phyloP scores from a whole-genome alignment of 37 sponge, comb jelly and placozoan species.

The Haliclona indistincta region DNA sequence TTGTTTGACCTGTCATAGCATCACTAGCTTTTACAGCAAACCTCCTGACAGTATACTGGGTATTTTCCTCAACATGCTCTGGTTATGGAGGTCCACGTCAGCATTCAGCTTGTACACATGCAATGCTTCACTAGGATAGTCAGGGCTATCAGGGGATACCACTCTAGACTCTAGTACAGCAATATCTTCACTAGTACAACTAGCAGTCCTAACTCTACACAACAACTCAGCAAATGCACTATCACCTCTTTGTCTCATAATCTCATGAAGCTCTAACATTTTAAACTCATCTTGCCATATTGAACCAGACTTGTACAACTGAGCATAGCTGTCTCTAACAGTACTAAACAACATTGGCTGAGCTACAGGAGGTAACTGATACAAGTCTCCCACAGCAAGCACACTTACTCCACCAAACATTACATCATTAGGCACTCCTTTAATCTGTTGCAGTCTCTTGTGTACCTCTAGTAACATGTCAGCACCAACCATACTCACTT shows the following conservation, averaged over 20 bases:
- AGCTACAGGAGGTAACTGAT: conserved; percentile 36
- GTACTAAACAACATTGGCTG: conserved; percentile 21
- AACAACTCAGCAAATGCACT: conserved; percentile 20
- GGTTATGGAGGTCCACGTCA: conserved; percentile 28
- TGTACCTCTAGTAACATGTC: conserved; percentile 35
- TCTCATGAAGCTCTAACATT: conserved; percentile 39
- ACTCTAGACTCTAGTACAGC: conserved; percentile 16
- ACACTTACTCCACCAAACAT: conserved; percentile 28
- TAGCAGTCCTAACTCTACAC: conserved; percentile 25
- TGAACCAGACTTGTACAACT: conserved; percentile 42
- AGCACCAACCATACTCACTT: conserved; percentile 49
- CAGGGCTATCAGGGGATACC: not conserved
- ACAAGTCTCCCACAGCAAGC: conserved; percentile 46
- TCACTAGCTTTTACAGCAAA: not conserved
- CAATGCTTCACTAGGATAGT: conserved; percentile 35
- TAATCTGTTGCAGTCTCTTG: conserved; percentile 35
- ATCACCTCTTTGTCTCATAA: conserved; percentile 39
- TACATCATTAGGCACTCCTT: conserved; percentile 4
- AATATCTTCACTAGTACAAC: conserved; percentile 34
- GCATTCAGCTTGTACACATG: conserved; percentile 43
- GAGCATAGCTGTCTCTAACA: conserved; percentile 20
- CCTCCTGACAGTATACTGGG: not conserved
- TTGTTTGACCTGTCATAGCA: not conserved
- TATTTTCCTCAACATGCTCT: conserved; percentile 8
- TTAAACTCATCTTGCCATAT: conserved; percentile 39